Evolutionary conservation across 2,888 invertebrate genomes (phyloP).

Genomic region (Lasioglossum morio): DNA sequence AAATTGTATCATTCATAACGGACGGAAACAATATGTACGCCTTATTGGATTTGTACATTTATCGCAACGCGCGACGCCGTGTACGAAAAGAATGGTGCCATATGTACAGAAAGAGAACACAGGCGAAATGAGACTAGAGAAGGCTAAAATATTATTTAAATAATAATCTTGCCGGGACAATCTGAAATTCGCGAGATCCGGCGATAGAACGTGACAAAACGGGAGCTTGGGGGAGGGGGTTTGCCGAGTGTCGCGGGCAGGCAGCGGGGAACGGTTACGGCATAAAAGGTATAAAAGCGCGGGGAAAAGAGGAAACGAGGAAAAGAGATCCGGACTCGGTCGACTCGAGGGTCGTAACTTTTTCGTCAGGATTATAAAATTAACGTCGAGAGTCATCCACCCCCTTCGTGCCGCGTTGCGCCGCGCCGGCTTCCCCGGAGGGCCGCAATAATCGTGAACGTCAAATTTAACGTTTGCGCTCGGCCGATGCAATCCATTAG

Average conservation of each 20-base stretch:
- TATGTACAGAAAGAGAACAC: neutral
- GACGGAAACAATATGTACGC: neutral
- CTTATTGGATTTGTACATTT: neutral
- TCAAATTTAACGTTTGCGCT: constrained; percentile 83
- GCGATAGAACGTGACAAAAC: constrained; percentile 56
- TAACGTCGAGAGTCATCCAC: constrained; percentile 74
- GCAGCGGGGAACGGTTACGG: constrained; percentile 16
- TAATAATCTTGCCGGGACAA: neutral
- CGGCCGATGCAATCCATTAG: constrained; percentile 84
- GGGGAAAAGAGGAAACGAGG: constrained; percentile 24
- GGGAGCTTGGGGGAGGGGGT: constrained; percentile 6
- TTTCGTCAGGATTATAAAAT: constrained; percentile 83
- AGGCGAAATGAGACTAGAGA: neutral
- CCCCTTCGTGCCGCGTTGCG: constrained; percentile 31
- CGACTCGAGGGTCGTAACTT: constrained; percentile 76
- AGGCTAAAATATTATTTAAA: constrained; percentile 5
- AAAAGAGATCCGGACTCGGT: constrained; percentile 58
- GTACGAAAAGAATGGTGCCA: neutral
- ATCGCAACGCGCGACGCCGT: neutral
- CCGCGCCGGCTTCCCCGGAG: constrained; percentile 62
- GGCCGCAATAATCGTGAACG: constrained; percentile 84
- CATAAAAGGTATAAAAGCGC: constrained; percentile 45
- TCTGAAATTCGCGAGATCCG: constrained; percentile 38
- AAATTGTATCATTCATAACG: too few relatives aligned
- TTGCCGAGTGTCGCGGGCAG: neutral